These are phyloP conservation scores for Eudasyphora cyanicolor DNA, from an alignment of 2,888 invertebrate genomes.

Conservation along the genomic window DNA sequence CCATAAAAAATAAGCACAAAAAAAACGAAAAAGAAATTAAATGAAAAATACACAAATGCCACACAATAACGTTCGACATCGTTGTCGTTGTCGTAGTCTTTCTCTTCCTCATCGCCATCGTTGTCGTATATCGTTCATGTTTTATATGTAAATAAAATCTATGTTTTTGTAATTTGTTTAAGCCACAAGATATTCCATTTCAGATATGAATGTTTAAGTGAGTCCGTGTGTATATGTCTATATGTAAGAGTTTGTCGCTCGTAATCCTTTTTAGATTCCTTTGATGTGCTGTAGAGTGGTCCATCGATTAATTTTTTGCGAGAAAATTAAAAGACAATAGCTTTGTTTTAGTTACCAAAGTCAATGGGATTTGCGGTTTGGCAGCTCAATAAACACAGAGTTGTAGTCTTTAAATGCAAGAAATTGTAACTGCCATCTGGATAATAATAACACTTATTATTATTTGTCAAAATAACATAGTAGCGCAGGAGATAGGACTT, in stretches of 20 bases:
- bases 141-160: conserved; percentile 14
- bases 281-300: background rate
- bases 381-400: background rate
- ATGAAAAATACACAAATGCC: conserved; percentile 20
- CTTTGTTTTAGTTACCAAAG: conserved; percentile 5
- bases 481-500: too few relatives aligned
- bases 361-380: background rate
- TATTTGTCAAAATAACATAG: too few relatives aligned
- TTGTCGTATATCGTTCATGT: background rate
- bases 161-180: conserved; percentile 23
- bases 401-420: too few relatives aligned
- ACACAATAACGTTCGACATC: background rate
- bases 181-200: conserved; percentile 12
- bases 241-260: background rate
- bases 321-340: conserved; percentile 29
- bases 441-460: too few relatives aligned
- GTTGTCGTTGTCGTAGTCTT: background rate
- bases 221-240: background rate
- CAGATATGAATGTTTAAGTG: background rate
- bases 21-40: conserved; percentile 7
- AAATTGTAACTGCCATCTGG: too few relatives aligned
- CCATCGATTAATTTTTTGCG: conserved; percentile 19
- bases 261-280: conserved; percentile 12
- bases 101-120: background rate
- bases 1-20: background rate